These are phyloP conservation scores for Rousettus leschenaultii DNA, from an alignment of 2,113 vertebrate species.

Conservation along the genomic window DNA sequence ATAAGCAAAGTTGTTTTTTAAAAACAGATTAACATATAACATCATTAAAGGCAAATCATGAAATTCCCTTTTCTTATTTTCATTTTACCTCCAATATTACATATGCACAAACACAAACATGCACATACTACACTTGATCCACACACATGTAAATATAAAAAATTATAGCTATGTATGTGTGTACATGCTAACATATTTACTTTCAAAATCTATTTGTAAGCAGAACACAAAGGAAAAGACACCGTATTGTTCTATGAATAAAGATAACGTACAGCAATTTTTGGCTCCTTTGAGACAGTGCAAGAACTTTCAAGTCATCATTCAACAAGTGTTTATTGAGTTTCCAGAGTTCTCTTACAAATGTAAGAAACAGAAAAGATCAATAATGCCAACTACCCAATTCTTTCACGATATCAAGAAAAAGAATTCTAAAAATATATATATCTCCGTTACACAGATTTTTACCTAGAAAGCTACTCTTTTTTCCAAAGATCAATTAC, in stretches of 20 bases:
- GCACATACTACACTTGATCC: background rate
- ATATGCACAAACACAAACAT: background rate
- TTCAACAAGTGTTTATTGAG: slow-evolving; percentile 25
- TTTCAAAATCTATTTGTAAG: background rate
- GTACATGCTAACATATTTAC: background rate
- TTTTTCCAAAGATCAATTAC: background rate
- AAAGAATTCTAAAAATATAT: slow-evolving; percentile 18
- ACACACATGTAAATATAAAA: background rate
- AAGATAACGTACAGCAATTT: background rate
- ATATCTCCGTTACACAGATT: background rate
- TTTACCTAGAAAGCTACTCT: background rate
- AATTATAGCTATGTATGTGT: background rate
- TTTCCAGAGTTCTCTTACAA: slow-evolving; percentile 19
- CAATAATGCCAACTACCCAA: background rate
- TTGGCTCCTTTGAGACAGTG: background rate
- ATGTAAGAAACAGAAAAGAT: slow-evolving; percentile 24
- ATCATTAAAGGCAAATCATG: background rate
- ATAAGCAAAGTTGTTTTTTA: background rate
- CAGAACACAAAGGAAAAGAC: background rate
- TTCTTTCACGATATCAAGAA: background rate
- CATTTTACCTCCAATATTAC: background rate
- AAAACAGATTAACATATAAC: background rate
- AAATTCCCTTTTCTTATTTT: background rate
- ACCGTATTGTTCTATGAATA: background rate
- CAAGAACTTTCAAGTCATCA: slow-evolving; percentile 20